phyloP scores from a whole-genome alignment of 2,113 vertebrate genomes.

The Microcebus ravelobensis region DNA sequence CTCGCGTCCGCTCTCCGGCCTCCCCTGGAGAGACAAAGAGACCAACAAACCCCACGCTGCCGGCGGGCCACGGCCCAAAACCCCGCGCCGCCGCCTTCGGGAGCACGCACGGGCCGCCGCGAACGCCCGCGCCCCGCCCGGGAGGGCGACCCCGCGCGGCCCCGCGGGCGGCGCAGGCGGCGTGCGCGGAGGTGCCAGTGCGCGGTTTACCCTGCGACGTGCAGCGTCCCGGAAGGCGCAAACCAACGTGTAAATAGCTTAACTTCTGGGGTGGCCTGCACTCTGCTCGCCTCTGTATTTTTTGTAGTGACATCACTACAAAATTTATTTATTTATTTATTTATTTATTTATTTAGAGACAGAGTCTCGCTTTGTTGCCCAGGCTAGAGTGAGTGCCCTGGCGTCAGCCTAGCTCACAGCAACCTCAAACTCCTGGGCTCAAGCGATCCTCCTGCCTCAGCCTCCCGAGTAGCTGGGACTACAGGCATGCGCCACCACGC shows the following conservation, averaged over 20 bases:
- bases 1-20: neutral
- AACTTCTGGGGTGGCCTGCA: neutral
- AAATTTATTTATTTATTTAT: too few species aligned
- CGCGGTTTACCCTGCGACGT: neutral
- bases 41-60: neutral
- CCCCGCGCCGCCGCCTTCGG: neutral
- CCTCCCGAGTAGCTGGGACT: too few species aligned
- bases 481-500: too few species aligned
- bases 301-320: neutral
- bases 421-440: too few species aligned
- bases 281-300: accelerated
- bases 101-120: neutral
- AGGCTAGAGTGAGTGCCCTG: too few species aligned
- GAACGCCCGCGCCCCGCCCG: neutral
- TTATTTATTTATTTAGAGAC: too few species aligned
- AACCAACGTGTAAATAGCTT: neutral
- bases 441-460: too few species aligned
- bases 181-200: accelerated
- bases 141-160: neutral
- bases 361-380: too few species aligned
- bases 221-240: neutral
- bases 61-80: neutral
- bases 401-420: too few species aligned
- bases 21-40: neutral
- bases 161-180: accelerated